Base-by-base conservation (phyloP, 2,113 vertebrate species). In the human region DNA sequence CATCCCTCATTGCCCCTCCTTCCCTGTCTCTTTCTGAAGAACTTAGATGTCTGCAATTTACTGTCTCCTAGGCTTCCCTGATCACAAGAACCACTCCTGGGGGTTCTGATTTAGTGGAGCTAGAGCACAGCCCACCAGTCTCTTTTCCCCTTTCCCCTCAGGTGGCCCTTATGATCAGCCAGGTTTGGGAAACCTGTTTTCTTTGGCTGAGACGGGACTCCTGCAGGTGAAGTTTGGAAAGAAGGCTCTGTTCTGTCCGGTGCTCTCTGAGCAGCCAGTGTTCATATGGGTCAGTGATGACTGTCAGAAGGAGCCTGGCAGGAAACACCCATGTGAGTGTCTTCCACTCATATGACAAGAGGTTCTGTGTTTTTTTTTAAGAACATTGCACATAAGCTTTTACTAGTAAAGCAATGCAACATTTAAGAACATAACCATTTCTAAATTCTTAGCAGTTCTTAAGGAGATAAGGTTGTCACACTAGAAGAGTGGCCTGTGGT, bases 131-230 rank as follows among this genome's bases (percentile, higher is more conserved):
- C 48, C 79, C 79, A 52, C 30, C 52, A 73, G 25, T 32, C 80
- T 78, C 80, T 35, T 90, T 90, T 80, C 40, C 25, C 18, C 64
- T 70, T 13, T 57, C 11, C 32, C 32, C 83, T 59, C 9, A 64
- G 83, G 80, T 17, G 83, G 50, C 82, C 50, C 45, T 40, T 14
- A 30, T 9, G 64, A 76, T 66, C 85, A 87, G 79, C 61, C 66
- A 48, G 32, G 48, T 79, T 79, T 66, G n/a, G 66, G 45, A 93
- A 96, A 48, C 78, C 48, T 83, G 87, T 79, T 87, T 97, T 82
- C 57, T 87, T 76, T 92, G 90, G 90, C 84, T 10, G 30, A 86
- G 79, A 11, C 25, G 1, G 32, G 3, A n/a, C 38, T 61, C 82
- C 78, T 82, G 32, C 50, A 76, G 27, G 11, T 14, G 25, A 73